phyloP scores from a whole-genome alignment of 2,797 vertebrate species.

The Syndactyla subalaris region DNA sequence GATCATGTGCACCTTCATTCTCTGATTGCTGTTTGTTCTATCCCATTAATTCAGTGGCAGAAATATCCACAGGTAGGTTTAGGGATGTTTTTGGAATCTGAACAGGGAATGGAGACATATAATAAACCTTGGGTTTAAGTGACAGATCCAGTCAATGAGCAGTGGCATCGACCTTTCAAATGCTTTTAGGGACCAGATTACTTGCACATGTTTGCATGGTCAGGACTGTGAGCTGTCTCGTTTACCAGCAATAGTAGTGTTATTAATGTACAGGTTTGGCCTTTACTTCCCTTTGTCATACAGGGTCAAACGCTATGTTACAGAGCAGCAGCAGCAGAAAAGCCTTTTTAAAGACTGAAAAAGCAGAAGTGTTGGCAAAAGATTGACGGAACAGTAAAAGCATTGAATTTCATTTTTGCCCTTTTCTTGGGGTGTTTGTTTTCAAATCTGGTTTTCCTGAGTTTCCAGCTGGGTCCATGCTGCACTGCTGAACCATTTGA shows the following conservation, averaged over 20 bases:
- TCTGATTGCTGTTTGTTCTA: slow-evolving; percentile 16
- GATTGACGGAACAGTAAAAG: background rate
- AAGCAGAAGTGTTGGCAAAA: background rate
- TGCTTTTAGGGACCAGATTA: background rate
- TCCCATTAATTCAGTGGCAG: background rate
- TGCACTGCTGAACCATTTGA: slow-evolving; percentile 28
- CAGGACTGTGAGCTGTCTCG: background rate
- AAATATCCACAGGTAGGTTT: background rate
- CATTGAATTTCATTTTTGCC: background rate
- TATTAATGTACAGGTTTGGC: background rate
- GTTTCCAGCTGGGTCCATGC: background rate
- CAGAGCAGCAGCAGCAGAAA: background rate
- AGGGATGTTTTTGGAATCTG: background rate
- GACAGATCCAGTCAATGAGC: background rate
- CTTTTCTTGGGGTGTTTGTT: background rate
- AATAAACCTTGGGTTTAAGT: background rate
- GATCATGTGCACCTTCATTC: background rate
- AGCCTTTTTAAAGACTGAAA: background rate
- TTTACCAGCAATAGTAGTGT: background rate
- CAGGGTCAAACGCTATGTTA: background rate
- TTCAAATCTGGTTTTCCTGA: background rate
- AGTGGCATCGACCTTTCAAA: background rate
- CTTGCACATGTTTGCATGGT: background rate
- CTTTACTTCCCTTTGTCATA: background rate
- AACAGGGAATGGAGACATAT: background rate